Percentiles rank a stretch among this genome's conserved stretches.
phyloP scores from a whole-genome alignment of 2,113 vertebrate species.

The Ictalurus furcatus region DNA sequence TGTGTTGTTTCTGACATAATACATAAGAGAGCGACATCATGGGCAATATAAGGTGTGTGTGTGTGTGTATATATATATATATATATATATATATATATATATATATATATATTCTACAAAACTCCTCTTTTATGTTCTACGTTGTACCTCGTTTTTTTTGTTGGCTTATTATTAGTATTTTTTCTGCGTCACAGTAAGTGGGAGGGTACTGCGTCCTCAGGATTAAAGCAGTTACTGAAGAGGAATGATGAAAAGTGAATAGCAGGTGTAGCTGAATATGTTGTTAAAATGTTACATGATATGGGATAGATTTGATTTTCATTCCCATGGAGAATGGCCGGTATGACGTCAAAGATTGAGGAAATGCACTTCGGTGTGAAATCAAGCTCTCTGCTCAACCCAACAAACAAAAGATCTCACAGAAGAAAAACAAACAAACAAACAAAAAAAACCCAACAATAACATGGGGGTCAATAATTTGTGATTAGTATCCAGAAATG shows the following conservation, averaged over 20 bases:
- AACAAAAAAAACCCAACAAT: neutral
- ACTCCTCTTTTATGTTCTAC: neutral
- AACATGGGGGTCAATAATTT: slow-evolving; percentile 17
- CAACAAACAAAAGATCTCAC: slow-evolving; percentile 25
- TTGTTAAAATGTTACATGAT: slow-evolving; percentile 35
- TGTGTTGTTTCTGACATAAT: slow-evolving; percentile 1
- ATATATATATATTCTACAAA: neutral
- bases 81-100: neutral
- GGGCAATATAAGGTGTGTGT: neutral
- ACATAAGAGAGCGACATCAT: neutral
- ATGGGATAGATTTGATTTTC: slow-evolving; percentile 31
- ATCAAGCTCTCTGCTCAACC: slow-evolving; percentile 37
- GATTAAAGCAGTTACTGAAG: slow-evolving; percentile 3
- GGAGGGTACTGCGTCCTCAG: neutral
- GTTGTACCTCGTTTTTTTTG: neutral
- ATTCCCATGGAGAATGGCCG: slow-evolving; percentile 21
- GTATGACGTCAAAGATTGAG: slow-evolving; percentile 20
- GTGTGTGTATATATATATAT: neutral
- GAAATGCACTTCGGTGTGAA: slow-evolving; percentile 25
- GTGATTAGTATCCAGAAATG: slow-evolving; percentile 42
- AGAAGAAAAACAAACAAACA: neutral
- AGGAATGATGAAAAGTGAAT: neutral
- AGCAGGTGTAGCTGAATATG: slow-evolving; percentile 16
- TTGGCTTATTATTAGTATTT: neutral
- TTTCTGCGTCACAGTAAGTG: neutral